Base-by-base conservation (phyloP, 2,797 vertebrate species). In the Pitangus sulphuratus region DNA sequence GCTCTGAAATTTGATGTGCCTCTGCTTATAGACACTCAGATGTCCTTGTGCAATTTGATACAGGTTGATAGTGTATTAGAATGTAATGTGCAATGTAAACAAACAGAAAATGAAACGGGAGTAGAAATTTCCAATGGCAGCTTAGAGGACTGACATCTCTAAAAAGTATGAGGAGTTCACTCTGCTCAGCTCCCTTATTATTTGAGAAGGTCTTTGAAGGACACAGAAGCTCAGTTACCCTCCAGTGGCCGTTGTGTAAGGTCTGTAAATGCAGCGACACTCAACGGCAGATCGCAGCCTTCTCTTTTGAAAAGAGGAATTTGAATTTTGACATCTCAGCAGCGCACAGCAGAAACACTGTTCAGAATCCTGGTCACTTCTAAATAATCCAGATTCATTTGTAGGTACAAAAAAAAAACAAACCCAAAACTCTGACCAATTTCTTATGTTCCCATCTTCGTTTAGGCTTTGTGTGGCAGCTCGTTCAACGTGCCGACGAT, bases 401-500 rank as follows among this genome's bases (percentile, higher is more conserved):
- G 10, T 39, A 48, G 18, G 24, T 94, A 53, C 30, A 54, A 25
- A 47, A 54, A 44, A 44, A 19, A 42, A 42, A 40, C 31, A 75
- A 42, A 28, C 37, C 37, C 9, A 37, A 37, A 37, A 37, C 37
- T n/a, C 68, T 84, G 39, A 93, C 60, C 26, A n/a, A 18, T 92
- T 86, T 69, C 9, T 69, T 87, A 6, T 89, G 22, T 94, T 94
- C 8, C 91, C 90, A 71, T 84, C 82, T 95, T 17, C 69, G 97
- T 97, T 64, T 97, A 99, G 99, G 99, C 99, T 33, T 96, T 99
- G 96, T 99, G 99, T 62, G 99, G 99, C 89, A 99, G 99, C 97
- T 99, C 99, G 25, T 97, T 99, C 84, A 99, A 99, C 33, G 99
- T 99, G 94, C 99, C 99, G 31, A 99, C 99, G 45, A 99, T 99